phyloP scores from a whole-genome alignment of 2,113 vertebrate species.

The Aramus guarauna region DNA sequence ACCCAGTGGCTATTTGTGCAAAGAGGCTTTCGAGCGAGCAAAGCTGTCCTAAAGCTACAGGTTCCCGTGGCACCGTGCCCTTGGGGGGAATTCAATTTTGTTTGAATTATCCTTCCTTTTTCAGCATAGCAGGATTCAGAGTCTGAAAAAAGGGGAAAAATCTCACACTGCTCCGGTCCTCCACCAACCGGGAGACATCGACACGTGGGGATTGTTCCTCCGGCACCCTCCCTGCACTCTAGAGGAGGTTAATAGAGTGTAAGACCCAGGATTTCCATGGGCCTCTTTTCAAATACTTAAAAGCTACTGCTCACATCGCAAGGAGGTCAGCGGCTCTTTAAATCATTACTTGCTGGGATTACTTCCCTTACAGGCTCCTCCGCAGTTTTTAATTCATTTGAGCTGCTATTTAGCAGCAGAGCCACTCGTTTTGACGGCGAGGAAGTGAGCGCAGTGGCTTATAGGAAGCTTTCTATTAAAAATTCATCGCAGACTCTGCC shows the following conservation, averaged over 20 bases:
- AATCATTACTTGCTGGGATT: slow-evolving; percentile 20
- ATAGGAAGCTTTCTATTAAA: slow-evolving; percentile 71
- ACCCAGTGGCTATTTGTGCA: accelerated
- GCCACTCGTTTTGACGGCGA: not conserved
- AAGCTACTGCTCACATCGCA: not conserved
- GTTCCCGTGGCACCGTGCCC: accelerated
- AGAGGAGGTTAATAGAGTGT: not conserved
- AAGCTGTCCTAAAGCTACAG: accelerated
- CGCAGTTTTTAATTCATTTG: slow-evolving; percentile 45
- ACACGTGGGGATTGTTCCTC: not conserved
- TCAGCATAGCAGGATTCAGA: not conserved
- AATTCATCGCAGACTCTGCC: slow-evolving; percentile 40
- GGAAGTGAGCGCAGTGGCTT: slow-evolving; percentile 11
- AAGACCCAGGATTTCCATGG: not conserved
- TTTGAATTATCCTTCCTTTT: not conserved
- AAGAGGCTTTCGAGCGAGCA: accelerated
- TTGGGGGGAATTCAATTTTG: accelerated
- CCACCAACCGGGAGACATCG: not conserved
- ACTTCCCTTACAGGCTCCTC: slow-evolving; percentile 9
- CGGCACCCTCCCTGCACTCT: not conserved
- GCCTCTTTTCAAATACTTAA: not conserved
- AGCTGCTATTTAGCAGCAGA: slow-evolving; percentile 34
- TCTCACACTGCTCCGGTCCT: not conserved
- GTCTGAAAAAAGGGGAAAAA: not conserved
- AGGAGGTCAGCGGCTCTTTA: slow-evolving; percentile 48